phyloP scores from a whole-genome alignment of 2,888 invertebrate species.

The Xylophagus ater region DNA sequence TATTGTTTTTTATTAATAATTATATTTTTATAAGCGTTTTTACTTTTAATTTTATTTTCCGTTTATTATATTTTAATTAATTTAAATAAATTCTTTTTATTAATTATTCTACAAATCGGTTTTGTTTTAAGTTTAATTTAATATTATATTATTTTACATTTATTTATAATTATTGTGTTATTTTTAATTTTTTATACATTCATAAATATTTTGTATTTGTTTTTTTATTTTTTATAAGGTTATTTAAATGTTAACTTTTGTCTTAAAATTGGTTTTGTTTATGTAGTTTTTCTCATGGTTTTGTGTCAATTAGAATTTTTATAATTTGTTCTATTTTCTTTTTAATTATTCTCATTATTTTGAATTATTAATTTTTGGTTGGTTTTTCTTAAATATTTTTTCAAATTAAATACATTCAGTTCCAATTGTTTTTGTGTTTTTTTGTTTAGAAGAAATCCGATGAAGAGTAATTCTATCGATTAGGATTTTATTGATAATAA shows the following conservation, averaged over 20 bases:
- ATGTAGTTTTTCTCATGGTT: too few species aligned
- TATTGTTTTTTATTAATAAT: conserved; percentile 4
- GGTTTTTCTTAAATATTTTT: too few species aligned
- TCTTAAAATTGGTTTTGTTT: conserved; percentile 10
- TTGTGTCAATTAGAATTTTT: too few species aligned
- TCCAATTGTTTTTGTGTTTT: too few species aligned
- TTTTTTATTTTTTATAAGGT: conserved; percentile 18
- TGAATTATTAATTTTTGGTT: too few species aligned
- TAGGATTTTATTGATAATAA: too few species aligned
- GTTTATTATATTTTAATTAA: conserved; percentile 5
- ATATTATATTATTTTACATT: conserved; percentile 5
- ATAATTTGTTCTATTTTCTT: too few species aligned
- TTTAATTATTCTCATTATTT: too few species aligned
- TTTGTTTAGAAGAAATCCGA: too few species aligned
- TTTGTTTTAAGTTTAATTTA: conserved; percentile 6
- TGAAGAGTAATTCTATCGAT: too few species aligned
- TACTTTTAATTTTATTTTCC: conserved; percentile 5
- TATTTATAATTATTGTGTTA: conserved; percentile 3
- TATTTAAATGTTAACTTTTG: conserved; percentile 20
- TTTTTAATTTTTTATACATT: not conserved
- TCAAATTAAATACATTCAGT: too few species aligned
- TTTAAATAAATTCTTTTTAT: conserved; percentile 6
- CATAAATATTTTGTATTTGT: not conserved
- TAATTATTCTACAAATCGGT: conserved; percentile 5
- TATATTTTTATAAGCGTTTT: conserved; percentile 1